phyloP scores from a whole-genome alignment of 2,797 vertebrate species.

The Balearica regulorum region DNA sequence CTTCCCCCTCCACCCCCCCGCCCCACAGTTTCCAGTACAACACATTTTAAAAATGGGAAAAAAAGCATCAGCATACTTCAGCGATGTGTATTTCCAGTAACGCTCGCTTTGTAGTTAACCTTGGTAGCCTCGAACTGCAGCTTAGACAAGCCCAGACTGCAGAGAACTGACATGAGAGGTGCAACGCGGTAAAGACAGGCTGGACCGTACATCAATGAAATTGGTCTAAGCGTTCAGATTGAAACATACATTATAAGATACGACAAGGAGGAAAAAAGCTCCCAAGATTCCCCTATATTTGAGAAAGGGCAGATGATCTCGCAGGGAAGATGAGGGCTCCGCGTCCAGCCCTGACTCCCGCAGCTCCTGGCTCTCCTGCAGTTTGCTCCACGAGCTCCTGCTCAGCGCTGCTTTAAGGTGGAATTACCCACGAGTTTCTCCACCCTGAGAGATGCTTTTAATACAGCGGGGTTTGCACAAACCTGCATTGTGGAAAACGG shows the following conservation, averaged over 20 bases:
- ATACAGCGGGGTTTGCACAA: background rate
- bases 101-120: background rate
- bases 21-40: background rate
- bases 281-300: background rate
- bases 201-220: background rate
- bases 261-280: background rate
- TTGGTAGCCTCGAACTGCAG: background rate
- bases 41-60: background rate
- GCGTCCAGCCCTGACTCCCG: fast-evolving
- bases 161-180: background rate
- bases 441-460: background rate
- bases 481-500: background rate
- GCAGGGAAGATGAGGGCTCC: background rate
- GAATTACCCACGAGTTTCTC: background rate
- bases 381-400: background rate
- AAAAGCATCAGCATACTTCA: background rate
- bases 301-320: background rate
- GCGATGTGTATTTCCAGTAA: background rate
- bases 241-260: background rate
- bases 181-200: background rate
- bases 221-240: background rate
- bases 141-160: background rate
- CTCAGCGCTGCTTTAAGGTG: background rate
- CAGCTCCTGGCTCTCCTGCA: background rate
- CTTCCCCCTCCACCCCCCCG: background rate